Conservation (phyloP, 2,113 vertebrate genomes). For the Aramus guarauna region DNA sequence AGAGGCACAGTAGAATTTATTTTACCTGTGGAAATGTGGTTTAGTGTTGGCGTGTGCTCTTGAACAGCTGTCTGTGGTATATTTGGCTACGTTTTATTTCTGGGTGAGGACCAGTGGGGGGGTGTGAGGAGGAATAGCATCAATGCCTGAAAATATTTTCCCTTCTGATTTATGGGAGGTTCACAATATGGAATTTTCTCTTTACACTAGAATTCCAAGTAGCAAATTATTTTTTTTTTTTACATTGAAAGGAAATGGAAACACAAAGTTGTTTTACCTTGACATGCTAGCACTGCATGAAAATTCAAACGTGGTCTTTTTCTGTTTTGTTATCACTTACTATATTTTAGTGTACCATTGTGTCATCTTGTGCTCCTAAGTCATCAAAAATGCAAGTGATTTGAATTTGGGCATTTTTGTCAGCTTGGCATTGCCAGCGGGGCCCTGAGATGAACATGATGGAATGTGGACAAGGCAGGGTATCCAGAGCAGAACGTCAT, state of each 20-base stretch:
- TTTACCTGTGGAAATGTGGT: conserved; percentile 40
- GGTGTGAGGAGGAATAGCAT: not conserved
- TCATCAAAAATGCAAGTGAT: not conserved
- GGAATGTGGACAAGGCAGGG: not conserved
- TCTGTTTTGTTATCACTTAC: not conserved
- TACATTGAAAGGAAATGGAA: not conserved
- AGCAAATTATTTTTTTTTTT: not conserved
- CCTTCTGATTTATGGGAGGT: not conserved
- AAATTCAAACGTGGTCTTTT: not conserved
- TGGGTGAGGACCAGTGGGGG: not conserved
- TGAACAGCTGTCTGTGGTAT: conserved; percentile 39
- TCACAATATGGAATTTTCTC: not conserved
- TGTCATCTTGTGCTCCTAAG: not conserved
- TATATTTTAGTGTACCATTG: not conserved
- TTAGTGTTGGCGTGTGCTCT: not conserved
- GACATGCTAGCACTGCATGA: not conserved
- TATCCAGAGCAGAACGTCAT: not conserved
- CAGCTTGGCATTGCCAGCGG: not conserved
- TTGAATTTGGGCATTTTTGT: not conserved
- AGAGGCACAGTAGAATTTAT: conserved; percentile 13
- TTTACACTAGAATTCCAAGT: not conserved
- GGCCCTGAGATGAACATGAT: not conserved
- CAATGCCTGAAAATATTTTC: conserved; percentile 9
- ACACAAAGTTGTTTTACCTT: not conserved
- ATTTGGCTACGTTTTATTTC: conserved; percentile 29